These are phyloP conservation scores for Poeciliopsis occidentalis DNA, from an alignment of 2,113 vertebrate species.

Conservation along the genomic window DNA sequence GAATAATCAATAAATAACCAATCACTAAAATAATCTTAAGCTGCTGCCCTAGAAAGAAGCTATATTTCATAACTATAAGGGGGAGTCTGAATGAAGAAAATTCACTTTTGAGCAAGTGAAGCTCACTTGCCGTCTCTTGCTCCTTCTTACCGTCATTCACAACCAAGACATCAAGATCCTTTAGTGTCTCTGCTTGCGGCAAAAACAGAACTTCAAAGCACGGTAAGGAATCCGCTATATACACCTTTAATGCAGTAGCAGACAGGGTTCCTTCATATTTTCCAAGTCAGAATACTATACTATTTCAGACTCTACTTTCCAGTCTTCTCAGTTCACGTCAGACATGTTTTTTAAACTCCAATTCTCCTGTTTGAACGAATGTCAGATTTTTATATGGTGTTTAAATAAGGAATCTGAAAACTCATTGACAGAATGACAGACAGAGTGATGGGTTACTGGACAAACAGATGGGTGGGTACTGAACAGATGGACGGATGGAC, in stretches of 20 bases:
- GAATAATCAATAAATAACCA: too few species aligned
- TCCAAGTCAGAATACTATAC: neutral
- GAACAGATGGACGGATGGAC: neutral
- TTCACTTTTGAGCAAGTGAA: too few species aligned
- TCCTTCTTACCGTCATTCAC: too few species aligned
- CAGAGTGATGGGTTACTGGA: neutral
- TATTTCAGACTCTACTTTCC: neutral
- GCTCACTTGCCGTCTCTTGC: too few species aligned
- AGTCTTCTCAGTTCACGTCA: neutral
- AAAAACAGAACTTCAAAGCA: too few species aligned
- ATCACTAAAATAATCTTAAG: too few species aligned
- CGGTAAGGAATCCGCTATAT: neutral
- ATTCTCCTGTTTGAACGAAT: neutral
- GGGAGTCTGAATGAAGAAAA: too few species aligned
- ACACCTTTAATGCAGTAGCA: neutral
- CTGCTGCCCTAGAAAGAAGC: too few species aligned
- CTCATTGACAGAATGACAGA: neutral
- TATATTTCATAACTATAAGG: too few species aligned
- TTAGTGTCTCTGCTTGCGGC: too few species aligned
- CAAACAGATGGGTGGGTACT: neutral
- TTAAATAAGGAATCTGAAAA: neutral
- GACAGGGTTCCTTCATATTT: neutral
- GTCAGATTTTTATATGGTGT: neutral
- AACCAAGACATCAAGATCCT: too few species aligned
- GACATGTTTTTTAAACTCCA: neutral